A percentile compares a stretch with the other conserved stretches of the same genome.
These are phyloP conservation scores for Mythimna ferrago DNA, from an alignment of 2,888 invertebrate genomes.

Conservation along the genomic window DNA sequence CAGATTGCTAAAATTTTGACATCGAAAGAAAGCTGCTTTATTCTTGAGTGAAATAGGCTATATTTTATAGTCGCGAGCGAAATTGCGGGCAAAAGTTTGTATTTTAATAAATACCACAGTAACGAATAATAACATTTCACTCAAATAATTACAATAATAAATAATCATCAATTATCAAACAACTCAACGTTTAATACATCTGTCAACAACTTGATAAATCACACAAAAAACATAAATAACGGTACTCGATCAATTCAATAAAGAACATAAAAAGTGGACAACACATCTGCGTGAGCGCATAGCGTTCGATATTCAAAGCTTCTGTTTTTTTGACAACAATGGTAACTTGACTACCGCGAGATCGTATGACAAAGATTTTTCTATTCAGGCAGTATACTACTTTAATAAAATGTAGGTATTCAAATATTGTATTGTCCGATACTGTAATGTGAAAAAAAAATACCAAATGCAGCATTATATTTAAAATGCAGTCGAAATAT, in stretches of 20 bases:
- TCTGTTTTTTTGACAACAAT: slow-evolving; percentile 76
- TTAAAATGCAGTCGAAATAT: neutral
- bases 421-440: slow-evolving; percentile 39
- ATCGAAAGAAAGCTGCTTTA: too few relatives aligned
- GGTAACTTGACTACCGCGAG: slow-evolving; percentile 80
- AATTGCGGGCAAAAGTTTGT: too few relatives aligned
- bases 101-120: neutral
- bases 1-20: too few relatives aligned
- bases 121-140: neutral
- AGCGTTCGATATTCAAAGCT: slow-evolving; percentile 82
- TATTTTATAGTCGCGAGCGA: too few relatives aligned
- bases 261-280: slow-evolving; percentile 83
- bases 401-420: slow-evolving; percentile 47
- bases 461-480: too few relatives aligned
- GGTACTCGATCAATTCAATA: slow-evolving; percentile 81
- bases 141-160: slow-evolving; percentile 49
- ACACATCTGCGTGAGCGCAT: slow-evolving; percentile 84
- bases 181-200: slow-evolving; percentile 66
- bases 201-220: slow-evolving; percentile 79
- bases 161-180: slow-evolving; percentile 59
- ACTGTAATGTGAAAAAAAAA: neutral
- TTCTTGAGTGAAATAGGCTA: too few relatives aligned
- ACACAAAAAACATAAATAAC: slow-evolving; percentile 77
- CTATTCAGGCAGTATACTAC: slow-evolving; percentile 49
- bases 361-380: slow-evolving; percentile 75